Percentiles rank a stretch among this genome's conserved stretches.
Evolutionary conservation across 2,113 vertebrate species (phyloP).

Genomic region (Castor canadensis): DNA sequence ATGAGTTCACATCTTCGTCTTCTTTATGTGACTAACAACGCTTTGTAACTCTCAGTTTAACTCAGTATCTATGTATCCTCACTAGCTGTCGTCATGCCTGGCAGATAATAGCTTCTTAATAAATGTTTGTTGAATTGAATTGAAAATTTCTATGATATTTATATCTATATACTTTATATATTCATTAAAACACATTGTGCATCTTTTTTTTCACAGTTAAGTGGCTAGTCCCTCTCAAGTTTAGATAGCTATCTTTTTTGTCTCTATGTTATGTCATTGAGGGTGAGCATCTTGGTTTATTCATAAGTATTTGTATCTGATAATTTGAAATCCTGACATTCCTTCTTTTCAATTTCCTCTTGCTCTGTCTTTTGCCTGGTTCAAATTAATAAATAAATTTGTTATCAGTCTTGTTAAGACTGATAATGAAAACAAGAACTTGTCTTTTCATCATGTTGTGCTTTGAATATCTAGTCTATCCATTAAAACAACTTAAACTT

Average conservation of each 20-base stretch:
- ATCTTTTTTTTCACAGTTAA: background rate
- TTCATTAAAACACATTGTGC: background rate
- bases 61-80: background rate
- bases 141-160: background rate
- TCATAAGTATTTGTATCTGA: conserved; percentile 20
- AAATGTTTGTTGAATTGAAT: background rate
- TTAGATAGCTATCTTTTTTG: background rate
- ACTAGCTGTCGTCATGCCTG: background rate
- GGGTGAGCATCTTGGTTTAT: background rate
- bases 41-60: background rate
- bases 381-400: conserved; percentile 56
- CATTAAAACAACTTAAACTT: conserved; percentile 3
- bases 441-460: background rate
- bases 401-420: conserved; percentile 27
- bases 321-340: conserved; percentile 18
- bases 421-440: conserved; percentile 24
- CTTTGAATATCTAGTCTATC: background rate
- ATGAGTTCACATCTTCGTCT: background rate
- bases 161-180: background rate
- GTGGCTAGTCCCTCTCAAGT: background rate
- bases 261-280: background rate
- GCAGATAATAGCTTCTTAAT: background rate
- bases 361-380: background rate
- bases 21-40: background rate
- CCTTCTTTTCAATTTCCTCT: background rate